Evolutionary conservation across 2,797 vertebrate genomes (phyloP).

Genomic region (Avahi laniger): DNA sequence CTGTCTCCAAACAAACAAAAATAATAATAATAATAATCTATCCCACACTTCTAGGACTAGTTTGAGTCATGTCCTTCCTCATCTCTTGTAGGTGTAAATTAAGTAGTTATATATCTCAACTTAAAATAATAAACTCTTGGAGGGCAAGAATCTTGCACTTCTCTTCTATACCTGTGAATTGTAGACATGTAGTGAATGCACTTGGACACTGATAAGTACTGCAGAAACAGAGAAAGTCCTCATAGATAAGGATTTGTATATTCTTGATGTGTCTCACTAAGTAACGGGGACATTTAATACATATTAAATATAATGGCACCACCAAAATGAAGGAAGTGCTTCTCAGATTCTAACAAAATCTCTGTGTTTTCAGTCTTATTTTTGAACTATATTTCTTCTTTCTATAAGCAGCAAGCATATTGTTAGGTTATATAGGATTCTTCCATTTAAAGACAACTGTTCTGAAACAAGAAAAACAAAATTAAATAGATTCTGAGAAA

Average conservation of each 20-base stretch:
- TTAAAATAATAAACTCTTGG: background rate
- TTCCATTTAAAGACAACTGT: constrained; percentile 49
- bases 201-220: background rate
- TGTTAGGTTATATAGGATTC: background rate
- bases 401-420: background rate
- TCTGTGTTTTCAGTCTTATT: background rate
- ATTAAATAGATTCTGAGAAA: constrained; percentile 54
- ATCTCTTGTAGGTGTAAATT: background rate
- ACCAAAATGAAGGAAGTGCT: background rate
- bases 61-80: background rate
- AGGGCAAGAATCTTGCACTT: background rate
- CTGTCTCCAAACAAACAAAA: too few relatives aligned
- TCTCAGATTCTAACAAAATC: constrained; percentile 34
- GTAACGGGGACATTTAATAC: background rate
- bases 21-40: background rate
- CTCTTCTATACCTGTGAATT: background rate
- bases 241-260: background rate
- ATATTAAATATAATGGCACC: background rate
- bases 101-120: background rate
- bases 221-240: background rate
- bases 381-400: background rate
- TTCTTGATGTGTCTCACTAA: background rate
- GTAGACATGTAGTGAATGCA: background rate
- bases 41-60: background rate
- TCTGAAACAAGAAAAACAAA: constrained; percentile 63